Evolutionary conservation across 2,113 vertebrate species (phyloP).

Genomic region (Chascanopsetta lugubris): DNA sequence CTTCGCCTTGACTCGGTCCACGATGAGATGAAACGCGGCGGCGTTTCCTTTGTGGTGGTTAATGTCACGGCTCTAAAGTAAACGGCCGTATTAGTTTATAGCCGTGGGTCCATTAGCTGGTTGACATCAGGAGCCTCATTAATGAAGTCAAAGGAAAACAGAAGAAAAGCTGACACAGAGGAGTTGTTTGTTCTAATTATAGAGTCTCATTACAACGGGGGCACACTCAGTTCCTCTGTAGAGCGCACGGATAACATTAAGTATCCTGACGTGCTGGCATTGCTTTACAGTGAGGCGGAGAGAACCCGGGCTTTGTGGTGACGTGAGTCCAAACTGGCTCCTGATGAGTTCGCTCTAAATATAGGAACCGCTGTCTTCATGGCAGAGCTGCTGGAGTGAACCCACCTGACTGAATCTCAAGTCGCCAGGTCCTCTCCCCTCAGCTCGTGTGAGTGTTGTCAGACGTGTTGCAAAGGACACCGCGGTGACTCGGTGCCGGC

Average conservation of each 20-base stretch:
- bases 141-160: not conserved
- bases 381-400: slow-evolving; percentile 1
- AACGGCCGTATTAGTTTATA: slow-evolving; percentile 4
- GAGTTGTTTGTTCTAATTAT: slow-evolving; percentile 47
- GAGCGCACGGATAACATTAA: slow-evolving; percentile 59
- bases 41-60: too few relatives aligned
- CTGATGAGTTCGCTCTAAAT: not conserved
- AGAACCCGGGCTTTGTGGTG: slow-evolving; percentile 38
- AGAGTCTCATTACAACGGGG: slow-evolving; percentile 37
- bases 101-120: not conserved
- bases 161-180: slow-evolving; percentile 25
- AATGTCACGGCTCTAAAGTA: too few relatives aligned
- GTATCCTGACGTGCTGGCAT: slow-evolving; percentile 45
- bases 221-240: slow-evolving; percentile 42
- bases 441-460: slow-evolving; percentile 50
- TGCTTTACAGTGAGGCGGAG: slow-evolving; percentile 34
- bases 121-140: slow-evolving; percentile 5
- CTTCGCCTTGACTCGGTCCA: too few relatives aligned
- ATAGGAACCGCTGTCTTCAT: not conserved
- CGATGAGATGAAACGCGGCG: too few relatives aligned
- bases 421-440: slow-evolving; percentile 21
- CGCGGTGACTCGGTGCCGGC: slow-evolving; percentile 58
- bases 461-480: slow-evolving; percentile 31
- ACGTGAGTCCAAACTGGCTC: slow-evolving; percentile 16
- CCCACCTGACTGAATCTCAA: slow-evolving; percentile 36